phyloP scores from a whole-genome alignment of 1,140 invertebrate genomes.

The Dendrolimus punctatus region DNA sequence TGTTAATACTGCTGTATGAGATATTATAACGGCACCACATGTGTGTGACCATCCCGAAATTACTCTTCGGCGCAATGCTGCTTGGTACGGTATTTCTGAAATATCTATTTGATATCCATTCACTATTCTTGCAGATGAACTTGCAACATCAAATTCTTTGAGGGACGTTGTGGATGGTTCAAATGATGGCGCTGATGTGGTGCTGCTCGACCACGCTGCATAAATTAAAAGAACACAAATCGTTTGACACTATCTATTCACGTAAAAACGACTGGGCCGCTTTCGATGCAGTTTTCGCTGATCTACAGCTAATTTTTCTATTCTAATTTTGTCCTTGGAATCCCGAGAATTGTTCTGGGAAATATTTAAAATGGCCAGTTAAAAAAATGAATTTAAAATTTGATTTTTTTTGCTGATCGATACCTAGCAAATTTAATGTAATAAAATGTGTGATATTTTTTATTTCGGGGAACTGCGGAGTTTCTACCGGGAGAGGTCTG shows the following conservation, averaged over 20 bases:
- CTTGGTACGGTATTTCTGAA: slow-evolving; percentile 51
- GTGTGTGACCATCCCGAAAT: slow-evolving; percentile 39
- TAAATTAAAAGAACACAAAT: not conserved
- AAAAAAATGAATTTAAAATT: too few species aligned
- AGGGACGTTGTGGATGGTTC: not conserved
- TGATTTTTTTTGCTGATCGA: too few species aligned
- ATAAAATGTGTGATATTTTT: too few species aligned
- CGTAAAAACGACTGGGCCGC: too few species aligned
- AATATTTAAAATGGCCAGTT: too few species aligned
- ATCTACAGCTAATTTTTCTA: too few species aligned
- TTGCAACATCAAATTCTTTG: not conserved
- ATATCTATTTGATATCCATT: slow-evolving; percentile 51
- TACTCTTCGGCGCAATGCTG: slow-evolving; percentile 30
- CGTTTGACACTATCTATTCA: not conserved
- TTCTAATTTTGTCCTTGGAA: too few species aligned
- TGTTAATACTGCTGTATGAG: slow-evolving; percentile 30
- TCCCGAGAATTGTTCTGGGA: too few species aligned
- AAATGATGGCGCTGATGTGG: slow-evolving; percentile 8
- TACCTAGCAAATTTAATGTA: too few species aligned
- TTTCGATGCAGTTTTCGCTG: too few species aligned
- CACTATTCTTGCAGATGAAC: slow-evolving; percentile 40
- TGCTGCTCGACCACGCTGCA: slow-evolving; percentile 7
- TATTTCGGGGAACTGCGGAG: too few species aligned
- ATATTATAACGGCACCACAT: slow-evolving; percentile 56
- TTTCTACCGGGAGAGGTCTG: too few species aligned